These are phyloP conservation scores for Halcyon leucocephala DNA, from an alignment of 2,797 vertebrate genomes.

Conservation along the genomic window DNA sequence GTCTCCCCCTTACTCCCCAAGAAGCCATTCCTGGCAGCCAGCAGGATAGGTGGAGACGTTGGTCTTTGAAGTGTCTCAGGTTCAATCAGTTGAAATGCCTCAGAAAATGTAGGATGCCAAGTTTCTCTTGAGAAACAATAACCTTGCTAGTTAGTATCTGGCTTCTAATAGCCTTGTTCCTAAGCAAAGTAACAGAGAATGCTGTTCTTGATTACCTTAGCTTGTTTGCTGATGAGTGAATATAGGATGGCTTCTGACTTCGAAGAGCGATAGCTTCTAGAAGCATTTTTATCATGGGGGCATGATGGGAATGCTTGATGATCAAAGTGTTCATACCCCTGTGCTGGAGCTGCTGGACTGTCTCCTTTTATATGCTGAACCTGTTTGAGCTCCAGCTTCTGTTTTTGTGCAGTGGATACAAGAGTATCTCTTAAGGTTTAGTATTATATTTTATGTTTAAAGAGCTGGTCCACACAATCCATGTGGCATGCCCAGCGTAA, in stretches of 20 bases:
- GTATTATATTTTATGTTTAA: neutral
- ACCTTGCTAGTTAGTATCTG: neutral
- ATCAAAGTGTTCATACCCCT: neutral
- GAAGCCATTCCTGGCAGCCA: neutral
- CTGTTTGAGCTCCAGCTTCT: neutral
- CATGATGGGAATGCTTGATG: neutral
- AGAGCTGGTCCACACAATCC: neutral
- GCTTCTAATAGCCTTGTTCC: neutral
- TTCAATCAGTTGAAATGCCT: neutral
- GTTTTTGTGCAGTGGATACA: neutral
- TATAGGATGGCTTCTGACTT: neutral
- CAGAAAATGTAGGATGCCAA: neutral
- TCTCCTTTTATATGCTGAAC: neutral
- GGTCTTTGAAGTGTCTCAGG: neutral
- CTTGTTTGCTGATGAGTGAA: neutral
- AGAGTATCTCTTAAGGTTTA: neutral
- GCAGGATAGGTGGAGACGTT: neutral
- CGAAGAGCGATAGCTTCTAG: neutral
- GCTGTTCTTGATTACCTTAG: neutral
- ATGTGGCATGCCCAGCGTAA: neutral
- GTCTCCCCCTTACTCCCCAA: neutral
- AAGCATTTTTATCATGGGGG: neutral
- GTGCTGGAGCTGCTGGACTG: neutral
- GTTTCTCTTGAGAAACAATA: neutral
- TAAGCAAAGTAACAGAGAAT: neutral